Conservation (phyloP, 2,888 invertebrate species). For the Dynastes hyllus region DNA sequence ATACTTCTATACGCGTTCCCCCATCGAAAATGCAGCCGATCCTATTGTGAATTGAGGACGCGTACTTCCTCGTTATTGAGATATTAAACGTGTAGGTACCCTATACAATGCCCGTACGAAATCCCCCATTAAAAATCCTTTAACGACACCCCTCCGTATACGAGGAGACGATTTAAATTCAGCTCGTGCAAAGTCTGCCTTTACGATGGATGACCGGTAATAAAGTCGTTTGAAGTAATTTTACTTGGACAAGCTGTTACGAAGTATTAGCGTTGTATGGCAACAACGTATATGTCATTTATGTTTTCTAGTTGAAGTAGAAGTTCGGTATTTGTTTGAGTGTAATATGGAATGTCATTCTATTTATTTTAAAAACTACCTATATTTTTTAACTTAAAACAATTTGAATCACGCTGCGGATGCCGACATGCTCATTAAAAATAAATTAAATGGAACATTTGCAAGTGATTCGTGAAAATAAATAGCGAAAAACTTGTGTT, state of each 20-base stretch:
- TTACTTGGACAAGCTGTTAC: slow-evolving; percentile 28
- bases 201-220: slow-evolving; percentile 37
- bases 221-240: slow-evolving; percentile 36
- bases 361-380: no score
- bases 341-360: no score
- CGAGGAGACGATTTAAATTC: slow-evolving; percentile 29
- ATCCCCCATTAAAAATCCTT: slow-evolving; percentile 36
- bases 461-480: no score
- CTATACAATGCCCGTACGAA: slow-evolving; percentile 11
- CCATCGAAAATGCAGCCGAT: slow-evolving; percentile 1
- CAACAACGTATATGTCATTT: no score
- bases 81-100: slow-evolving; percentile 5
- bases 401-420: no score
- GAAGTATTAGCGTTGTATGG: no score
- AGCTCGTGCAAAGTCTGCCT: slow-evolving; percentile 7
- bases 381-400: no score
- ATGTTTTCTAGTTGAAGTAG: no score
- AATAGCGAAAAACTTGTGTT: no score
- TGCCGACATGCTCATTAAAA: no score
- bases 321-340: no score
- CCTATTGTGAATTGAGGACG: slow-evolving; percentile 10
- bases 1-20: slow-evolving; percentile 6
- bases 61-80: slow-evolving; percentile 23
- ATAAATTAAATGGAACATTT: no score
- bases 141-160: not conserved